Conservation (phyloP, 2,888 invertebrate genomes). For the Morpho helenor region DNA sequence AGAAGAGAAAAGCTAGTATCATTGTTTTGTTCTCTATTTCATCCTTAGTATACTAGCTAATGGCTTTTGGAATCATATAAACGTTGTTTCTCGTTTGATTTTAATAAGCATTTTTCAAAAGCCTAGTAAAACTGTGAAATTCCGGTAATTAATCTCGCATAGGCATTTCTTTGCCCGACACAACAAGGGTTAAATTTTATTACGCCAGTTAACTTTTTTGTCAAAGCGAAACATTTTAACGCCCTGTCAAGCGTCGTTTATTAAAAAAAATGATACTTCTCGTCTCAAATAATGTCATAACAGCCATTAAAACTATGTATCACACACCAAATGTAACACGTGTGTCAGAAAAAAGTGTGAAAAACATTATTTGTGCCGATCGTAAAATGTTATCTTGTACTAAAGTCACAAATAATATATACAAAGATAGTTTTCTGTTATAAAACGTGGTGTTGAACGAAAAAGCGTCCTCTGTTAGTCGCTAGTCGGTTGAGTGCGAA, state of each 20-base stretch:
- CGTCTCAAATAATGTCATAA: conserved; percentile 65
- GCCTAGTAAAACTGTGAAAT: too few relatives aligned
- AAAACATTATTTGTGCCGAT: conserved; percentile 57
- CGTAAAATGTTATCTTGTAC: conserved; percentile 63
- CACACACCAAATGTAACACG: conserved; percentile 46
- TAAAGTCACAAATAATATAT: conserved; percentile 58
- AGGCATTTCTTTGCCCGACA: too few relatives aligned
- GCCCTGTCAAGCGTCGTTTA: conserved; percentile 42
- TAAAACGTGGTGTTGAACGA: conserved; percentile 3
- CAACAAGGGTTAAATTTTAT: conserved; percentile 38
- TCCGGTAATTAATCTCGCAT: too few relatives aligned
- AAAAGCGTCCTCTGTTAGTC: conserved; percentile 24
- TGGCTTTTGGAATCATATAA: too few relatives aligned
- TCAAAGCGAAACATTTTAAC: conserved; percentile 63
- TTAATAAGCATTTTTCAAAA: too few relatives aligned
- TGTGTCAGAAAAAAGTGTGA: conserved; percentile 60
- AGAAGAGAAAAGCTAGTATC: too few relatives aligned
- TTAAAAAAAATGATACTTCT: conserved; percentile 65
- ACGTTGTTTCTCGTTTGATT: too few relatives aligned
- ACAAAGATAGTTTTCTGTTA: conserved; percentile 30
- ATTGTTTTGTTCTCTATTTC: too few relatives aligned
- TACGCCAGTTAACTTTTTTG: conserved; percentile 70
- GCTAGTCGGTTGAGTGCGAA: conserved; percentile 11
- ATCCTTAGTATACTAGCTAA: too few relatives aligned
- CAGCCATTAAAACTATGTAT: conserved; percentile 46